Conservation (phyloP, 1,140 invertebrate genomes). For the Pseudomyrmex gracilis region DNA sequence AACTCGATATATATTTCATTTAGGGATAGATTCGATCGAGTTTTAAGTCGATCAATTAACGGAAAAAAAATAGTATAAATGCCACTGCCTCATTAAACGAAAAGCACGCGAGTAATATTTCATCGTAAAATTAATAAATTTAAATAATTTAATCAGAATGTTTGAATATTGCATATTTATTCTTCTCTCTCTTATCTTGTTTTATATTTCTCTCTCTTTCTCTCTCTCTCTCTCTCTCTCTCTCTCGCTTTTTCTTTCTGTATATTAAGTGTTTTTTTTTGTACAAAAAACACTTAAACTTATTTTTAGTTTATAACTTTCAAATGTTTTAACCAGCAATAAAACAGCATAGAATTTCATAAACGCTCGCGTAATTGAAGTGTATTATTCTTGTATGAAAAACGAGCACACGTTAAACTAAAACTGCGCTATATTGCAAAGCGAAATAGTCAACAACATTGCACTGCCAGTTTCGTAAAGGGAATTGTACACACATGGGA, state of each 20-base stretch:
- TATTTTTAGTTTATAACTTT: constrained; percentile 23
- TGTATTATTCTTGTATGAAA: constrained; percentile 20
- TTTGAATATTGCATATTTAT: too few relatives aligned
- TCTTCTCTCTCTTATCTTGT: too few relatives aligned
- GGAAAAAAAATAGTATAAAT: too few relatives aligned
- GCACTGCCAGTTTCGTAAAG: constrained; percentile 26
- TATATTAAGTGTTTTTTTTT: too few relatives aligned
- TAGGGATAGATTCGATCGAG: not conserved
- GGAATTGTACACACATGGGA: constrained; percentile 1
- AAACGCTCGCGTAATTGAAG: constrained; percentile 53
- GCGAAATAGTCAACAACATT: constrained; percentile 29
- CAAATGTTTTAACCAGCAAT: constrained; percentile 28
- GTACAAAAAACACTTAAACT: too few relatives aligned
- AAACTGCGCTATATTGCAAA: constrained; percentile 55
- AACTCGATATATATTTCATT: not conserved
- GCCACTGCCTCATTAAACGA: too few relatives aligned
- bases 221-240: too few relatives aligned
- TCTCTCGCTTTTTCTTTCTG: too few relatives aligned
- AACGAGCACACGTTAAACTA: constrained; percentile 45
- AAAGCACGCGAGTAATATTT: too few relatives aligned
- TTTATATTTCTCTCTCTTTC: too few relatives aligned
- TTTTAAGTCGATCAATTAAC: too few relatives aligned
- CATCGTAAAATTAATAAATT: not conserved
- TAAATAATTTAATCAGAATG: not conserved
- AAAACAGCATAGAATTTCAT: constrained; percentile 56